Conservation (phyloP, 2,888 invertebrate species). For the Troglohyphantes excavatus region DNA sequence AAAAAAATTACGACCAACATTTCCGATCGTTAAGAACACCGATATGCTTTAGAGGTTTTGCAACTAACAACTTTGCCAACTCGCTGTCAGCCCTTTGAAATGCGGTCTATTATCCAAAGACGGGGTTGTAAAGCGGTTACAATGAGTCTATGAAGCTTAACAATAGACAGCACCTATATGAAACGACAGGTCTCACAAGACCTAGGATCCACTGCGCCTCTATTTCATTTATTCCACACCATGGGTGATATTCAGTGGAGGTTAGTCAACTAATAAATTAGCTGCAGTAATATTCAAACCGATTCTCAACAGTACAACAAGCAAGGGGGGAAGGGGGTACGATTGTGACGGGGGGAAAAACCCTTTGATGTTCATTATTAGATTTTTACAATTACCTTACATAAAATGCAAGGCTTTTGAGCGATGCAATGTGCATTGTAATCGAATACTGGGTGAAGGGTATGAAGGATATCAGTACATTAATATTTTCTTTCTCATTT, state of each 20-base stretch:
- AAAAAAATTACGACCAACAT: constrained; percentile 33
- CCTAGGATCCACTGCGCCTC: constrained; percentile 37
- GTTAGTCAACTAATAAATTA: constrained; percentile 63
- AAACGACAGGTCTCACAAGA: constrained; percentile 56
- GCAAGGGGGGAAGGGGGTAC: not conserved
- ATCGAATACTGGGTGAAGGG: not conserved
- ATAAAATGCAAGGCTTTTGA: constrained; percentile 15
- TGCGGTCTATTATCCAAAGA: constrained; percentile 52
- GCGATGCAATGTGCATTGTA: not conserved
- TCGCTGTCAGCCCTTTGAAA: constrained; percentile 46
- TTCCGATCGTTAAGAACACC: constrained; percentile 64
- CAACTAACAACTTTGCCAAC: constrained; percentile 43
- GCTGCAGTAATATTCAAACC: constrained; percentile 46
- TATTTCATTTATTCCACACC: constrained; percentile 44
- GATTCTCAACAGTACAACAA: constrained; percentile 27
- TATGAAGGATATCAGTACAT: not conserved
- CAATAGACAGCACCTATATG: constrained; percentile 38
- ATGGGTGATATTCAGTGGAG: constrained; percentile 42
- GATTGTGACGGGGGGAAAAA: constrained; percentile 19
- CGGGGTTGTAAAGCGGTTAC: constrained; percentile 34
- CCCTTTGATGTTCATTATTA: constrained; percentile 22
- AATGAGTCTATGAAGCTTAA: constrained; percentile 34
- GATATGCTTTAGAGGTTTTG: constrained; percentile 42
- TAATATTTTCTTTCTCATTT: not conserved
- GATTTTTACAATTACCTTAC: not conserved